These are phyloP conservation scores for Lycocerus yunnanus DNA, from an alignment of 2,888 invertebrate genomes.

Conservation along the genomic window DNA sequence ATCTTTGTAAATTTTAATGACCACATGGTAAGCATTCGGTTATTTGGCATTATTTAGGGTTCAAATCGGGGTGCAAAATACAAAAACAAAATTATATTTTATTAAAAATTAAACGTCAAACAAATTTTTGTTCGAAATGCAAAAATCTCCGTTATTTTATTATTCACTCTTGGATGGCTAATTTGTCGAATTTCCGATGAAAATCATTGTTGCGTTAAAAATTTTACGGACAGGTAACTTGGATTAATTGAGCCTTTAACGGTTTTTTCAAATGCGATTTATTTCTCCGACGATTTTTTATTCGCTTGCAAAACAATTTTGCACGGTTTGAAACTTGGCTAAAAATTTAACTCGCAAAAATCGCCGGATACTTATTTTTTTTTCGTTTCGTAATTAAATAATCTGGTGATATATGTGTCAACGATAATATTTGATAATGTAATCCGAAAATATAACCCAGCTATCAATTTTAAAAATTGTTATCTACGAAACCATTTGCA, in stretches of 20 bases:
- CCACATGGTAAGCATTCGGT: constrained; percentile 6
- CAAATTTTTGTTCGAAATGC: background rate
- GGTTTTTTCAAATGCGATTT: too few species aligned
- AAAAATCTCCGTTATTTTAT: background rate
- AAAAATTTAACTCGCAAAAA: background rate
- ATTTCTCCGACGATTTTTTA: background rate
- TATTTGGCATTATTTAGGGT: background rate
- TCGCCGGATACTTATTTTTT: background rate
- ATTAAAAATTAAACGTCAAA: background rate
- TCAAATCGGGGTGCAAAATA: background rate
- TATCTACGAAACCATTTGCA: background rate
- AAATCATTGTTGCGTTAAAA: background rate
- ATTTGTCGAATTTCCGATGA: background rate
- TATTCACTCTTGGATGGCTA: background rate
- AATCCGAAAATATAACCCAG: background rate
- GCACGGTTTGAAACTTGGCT: background rate
- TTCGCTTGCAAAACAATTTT: background rate
- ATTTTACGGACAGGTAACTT: background rate
- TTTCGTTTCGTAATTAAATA: background rate
- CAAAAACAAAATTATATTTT: background rate
- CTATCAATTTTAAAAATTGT: background rate
- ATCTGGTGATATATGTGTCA: background rate
- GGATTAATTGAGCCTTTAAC: background rate
- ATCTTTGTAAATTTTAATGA: constrained; percentile 8
- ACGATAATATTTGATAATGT: background rate